Conservation (phyloP, 2,888 invertebrate genomes). For the Eristalinus aeneus region DNA sequence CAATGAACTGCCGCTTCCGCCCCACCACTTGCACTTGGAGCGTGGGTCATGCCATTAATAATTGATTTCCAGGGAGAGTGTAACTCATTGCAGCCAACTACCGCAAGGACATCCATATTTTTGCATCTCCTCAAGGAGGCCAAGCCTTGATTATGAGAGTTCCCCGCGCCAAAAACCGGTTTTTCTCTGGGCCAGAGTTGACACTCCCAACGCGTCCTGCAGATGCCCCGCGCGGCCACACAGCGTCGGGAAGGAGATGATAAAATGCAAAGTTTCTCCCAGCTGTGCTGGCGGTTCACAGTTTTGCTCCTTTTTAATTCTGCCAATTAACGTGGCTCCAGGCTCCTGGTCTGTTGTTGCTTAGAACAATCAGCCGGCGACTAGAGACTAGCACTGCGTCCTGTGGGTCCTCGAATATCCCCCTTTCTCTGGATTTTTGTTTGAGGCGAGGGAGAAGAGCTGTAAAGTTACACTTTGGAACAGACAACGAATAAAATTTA, state of each 20-base stretch:
- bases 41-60: slow-evolving; percentile 55
- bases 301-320: slow-evolving; percentile 55
- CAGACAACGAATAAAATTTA: slow-evolving; percentile 67
- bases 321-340: slow-evolving; percentile 49
- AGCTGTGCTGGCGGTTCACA: slow-evolving; percentile 48
- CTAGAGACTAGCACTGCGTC: neutral
- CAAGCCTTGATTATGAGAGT: slow-evolving; percentile 38
- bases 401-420: neutral
- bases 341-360: slow-evolving; percentile 23
- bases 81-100: slow-evolving; percentile 1
- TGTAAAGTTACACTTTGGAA: slow-evolving; percentile 67
- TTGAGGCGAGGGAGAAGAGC: slow-evolving; percentile 28
- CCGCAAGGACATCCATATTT: slow-evolving; percentile 16
- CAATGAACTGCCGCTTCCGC: neutral
- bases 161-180: slow-evolving; percentile 27
- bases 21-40: slow-evolving; percentile 43
- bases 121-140: slow-evolving; percentile 22
- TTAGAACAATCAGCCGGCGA: slow-evolving; percentile 31
- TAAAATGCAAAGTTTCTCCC: slow-evolving; percentile 51
- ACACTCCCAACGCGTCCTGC: neutral
- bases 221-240: neutral
- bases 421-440: slow-evolving; percentile 13
- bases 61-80: slow-evolving; percentile 53
- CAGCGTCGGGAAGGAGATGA: slow-evolving; percentile 40
- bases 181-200: neutral